Conservation (phyloP, 2,888 invertebrate species). For the Cheiracanthium punctorium region DNA sequence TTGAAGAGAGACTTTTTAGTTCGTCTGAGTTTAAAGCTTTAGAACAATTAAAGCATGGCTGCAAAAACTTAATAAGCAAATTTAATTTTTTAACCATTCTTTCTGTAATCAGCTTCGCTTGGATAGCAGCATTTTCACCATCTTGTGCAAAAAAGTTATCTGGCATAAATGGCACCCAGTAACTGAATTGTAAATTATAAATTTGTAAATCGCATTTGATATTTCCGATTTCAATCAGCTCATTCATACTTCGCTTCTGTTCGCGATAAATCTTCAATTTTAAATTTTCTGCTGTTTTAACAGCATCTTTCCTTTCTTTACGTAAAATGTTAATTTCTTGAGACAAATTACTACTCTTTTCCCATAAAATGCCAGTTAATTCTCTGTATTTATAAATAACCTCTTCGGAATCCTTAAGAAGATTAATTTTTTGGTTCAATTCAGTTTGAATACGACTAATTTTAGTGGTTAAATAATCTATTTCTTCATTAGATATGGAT, state of each 20-base stretch:
- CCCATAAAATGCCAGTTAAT: neutral
- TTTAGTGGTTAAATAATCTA: neutral
- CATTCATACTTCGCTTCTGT: neutral
- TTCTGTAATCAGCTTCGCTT: neutral
- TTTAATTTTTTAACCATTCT: slow-evolving; percentile 26
- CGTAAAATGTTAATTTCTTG: neutral
- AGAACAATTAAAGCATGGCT: neutral
- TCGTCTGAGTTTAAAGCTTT: neutral
- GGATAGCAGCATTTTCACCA: neutral
- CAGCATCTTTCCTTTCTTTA: neutral
- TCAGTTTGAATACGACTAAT: neutral
- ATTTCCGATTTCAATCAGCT: neutral
- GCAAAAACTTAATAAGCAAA: neutral
- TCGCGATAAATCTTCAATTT: slow-evolving; percentile 5
- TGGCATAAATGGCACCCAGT: neutral
- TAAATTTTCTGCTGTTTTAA: slow-evolving; percentile 12
- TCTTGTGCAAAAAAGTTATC: neutral
- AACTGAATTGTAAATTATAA: neutral
- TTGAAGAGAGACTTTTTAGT: neutral
- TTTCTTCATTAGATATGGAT: neutral
- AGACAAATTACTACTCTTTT: neutral
- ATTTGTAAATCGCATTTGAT: neutral
- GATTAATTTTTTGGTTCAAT: neutral
- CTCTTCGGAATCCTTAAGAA: neutral
- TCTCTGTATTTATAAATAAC: slow-evolving; percentile 1